Percentiles rank a stretch among this genome's conserved stretches.
phyloP scores from a whole-genome alignment of 2,113 vertebrate genomes.

The Odocoileus virginianus region DNA sequence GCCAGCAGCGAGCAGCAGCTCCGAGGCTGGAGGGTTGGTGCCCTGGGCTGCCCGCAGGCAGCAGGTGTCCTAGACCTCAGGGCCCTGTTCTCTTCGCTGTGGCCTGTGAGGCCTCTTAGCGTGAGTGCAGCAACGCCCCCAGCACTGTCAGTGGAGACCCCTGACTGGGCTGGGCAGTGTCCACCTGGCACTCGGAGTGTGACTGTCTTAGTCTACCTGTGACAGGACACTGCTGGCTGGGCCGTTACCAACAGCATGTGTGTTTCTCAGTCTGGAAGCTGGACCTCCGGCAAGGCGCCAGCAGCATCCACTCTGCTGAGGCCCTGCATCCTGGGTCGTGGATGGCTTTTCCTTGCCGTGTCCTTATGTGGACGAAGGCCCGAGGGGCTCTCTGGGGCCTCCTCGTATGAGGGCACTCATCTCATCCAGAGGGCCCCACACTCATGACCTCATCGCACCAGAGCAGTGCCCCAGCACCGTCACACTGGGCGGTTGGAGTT shows the following conservation, averaged over 20 bases:
- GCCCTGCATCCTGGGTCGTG: neutral
- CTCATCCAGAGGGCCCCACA: too few species aligned
- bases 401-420: neutral
- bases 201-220: neutral
- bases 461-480: neutral
- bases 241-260: fast-evolving
- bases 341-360: neutral
- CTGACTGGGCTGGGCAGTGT: fast-evolving
- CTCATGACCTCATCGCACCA: neutral
- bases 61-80: neutral
- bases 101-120: neutral
- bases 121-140: neutral
- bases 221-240: neutral
- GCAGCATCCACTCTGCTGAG: neutral
- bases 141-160: neutral
- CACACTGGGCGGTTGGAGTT: neutral
- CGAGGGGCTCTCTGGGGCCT: neutral
- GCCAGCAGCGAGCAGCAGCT: fast-evolving
- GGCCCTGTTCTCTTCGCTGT: neutral
- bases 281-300: neutral
- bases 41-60: neutral
- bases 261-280: neutral
- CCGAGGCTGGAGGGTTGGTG: fast-evolving
- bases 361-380: neutral
- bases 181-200: too few species aligned